A percentile compares a stretch with the other conserved stretches of the same genome.
These are phyloP conservation scores for Hypena proboscidalis DNA, from an alignment of 2,888 invertebrate genomes.

Conservation along the genomic window DNA sequence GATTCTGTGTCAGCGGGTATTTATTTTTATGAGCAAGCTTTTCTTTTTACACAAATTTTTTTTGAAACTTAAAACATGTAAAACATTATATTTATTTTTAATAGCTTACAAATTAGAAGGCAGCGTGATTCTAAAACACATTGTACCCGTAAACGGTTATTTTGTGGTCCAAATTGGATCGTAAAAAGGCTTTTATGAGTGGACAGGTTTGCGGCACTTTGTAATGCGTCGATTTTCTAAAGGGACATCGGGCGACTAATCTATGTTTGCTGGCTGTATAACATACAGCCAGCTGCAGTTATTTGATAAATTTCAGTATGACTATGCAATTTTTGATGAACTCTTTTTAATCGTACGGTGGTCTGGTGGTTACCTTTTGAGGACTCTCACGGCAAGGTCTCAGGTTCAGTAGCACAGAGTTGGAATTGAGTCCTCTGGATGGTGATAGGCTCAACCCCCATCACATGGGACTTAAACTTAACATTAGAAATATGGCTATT, in stretches of 20 bases:
- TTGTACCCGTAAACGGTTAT: constrained; percentile 67
- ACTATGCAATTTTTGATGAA: no score
- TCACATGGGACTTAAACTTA: no score
- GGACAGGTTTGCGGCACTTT: constrained; percentile 63
- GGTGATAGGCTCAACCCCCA: no score
- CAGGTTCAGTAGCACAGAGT: no score
- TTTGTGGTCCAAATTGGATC: constrained; percentile 69
- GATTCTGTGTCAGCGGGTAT: neutral
- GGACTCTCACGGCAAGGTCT: no score
- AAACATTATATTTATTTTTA: constrained; percentile 55
- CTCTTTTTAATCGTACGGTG: no score
- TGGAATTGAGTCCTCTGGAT: no score
- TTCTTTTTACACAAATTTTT: constrained; percentile 3
- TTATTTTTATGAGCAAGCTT: neutral
- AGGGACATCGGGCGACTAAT: constrained; percentile 50
- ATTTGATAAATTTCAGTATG: no score
- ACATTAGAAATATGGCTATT: no score
- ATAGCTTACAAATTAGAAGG: constrained; percentile 41
- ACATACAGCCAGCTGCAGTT: no score
- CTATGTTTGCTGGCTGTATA: no score
- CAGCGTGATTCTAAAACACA: constrained; percentile 32
- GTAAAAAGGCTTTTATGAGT: constrained; percentile 76
- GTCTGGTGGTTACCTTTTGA: no score
- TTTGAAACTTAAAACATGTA: constrained; percentile 20
- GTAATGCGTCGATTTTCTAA: constrained; percentile 63